These are phyloP conservation scores for Agriotes lineatus DNA, from an alignment of 2,888 invertebrate genomes.

Conservation along the genomic window DNA sequence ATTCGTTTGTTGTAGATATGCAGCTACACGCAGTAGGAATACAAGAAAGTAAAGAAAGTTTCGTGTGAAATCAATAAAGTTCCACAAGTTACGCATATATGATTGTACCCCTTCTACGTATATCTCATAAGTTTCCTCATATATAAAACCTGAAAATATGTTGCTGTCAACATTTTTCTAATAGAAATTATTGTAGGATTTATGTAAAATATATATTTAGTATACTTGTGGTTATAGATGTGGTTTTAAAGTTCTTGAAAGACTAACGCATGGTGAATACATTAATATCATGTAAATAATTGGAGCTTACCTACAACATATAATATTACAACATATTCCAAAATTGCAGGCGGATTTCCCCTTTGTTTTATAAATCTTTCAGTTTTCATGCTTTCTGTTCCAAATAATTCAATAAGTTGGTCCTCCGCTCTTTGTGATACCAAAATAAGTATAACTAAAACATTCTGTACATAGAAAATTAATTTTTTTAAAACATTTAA, in stretches of 20 bases:
- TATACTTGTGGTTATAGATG: too few relatives aligned
- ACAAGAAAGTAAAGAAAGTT: constrained; percentile 88
- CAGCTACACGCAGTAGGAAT: constrained; percentile 75
- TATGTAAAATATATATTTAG: too few relatives aligned
- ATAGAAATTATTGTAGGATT: too few relatives aligned
- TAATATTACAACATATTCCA: constrained; percentile 85
- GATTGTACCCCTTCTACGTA: constrained; percentile 88
- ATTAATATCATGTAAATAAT: too few relatives aligned
- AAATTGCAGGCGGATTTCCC: constrained; percentile 86
- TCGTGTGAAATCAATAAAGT: constrained; percentile 94
- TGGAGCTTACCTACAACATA: constrained; percentile 88
- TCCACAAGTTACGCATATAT: constrained; percentile 95
- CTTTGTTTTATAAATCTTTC: constrained; percentile 79
- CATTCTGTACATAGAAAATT: constrained; percentile 31
- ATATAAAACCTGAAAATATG: constrained; percentile 81
- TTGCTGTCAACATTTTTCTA: too few relatives aligned
- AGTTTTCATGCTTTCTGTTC: constrained; percentile 77
- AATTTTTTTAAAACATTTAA: constrained; percentile 53
- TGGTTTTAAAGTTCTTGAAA: too few relatives aligned
- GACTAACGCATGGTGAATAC: too few relatives aligned
- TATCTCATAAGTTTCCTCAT: constrained; percentile 93
- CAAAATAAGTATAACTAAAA: constrained; percentile 87
- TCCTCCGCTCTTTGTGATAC: constrained; percentile 92
- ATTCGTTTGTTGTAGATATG: constrained; percentile 80
- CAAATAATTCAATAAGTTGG: constrained; percentile 78